A percentile compares a stretch with the other conserved stretches of the same genome.
Evolutionary conservation across 2,113 vertebrate species (phyloP).

Genomic region (Phrynosoma platyrhinos): DNA sequence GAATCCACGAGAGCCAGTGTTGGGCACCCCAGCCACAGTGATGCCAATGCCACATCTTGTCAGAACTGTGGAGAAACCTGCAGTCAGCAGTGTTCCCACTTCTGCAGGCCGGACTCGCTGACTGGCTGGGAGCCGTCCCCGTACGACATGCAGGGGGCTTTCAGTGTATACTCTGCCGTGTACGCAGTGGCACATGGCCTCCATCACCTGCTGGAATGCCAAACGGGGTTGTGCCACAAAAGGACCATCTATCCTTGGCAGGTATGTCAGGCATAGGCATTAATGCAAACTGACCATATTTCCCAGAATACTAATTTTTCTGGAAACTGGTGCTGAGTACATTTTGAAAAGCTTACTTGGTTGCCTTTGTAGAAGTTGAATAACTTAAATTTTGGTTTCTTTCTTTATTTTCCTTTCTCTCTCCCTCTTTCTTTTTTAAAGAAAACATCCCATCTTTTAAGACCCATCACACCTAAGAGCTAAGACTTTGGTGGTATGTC

Average conservation of each 20-base stretch:
- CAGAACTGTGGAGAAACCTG: conserved; percentile 29
- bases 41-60: background rate
- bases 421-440: no score
- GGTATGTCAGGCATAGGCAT: conserved; percentile 66
- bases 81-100: conserved; percentile 75
- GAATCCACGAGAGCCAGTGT: accelerated
- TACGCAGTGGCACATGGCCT: conserved; percentile 82
- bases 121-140: conserved; percentile 1
- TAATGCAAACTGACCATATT: no score
- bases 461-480: no score
- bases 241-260: conserved; percentile 78
- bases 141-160: conserved; percentile 68
- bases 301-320: no score
- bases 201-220: conserved; percentile 81
- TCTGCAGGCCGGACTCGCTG: background rate
- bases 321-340: no score
- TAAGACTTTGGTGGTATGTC: no score
- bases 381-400: no score
- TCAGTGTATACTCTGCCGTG: conserved; percentile 77
- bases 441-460: no score
- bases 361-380: no score
- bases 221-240: conserved; percentile 65
- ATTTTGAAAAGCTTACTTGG: no score
- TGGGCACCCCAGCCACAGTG: accelerated
- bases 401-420: no score